Evolutionary conservation across 2,797 vertebrate genomes (phyloP), one percentile per base, ranked within the genome.

Genomic region (Mus spretus): DNA sequence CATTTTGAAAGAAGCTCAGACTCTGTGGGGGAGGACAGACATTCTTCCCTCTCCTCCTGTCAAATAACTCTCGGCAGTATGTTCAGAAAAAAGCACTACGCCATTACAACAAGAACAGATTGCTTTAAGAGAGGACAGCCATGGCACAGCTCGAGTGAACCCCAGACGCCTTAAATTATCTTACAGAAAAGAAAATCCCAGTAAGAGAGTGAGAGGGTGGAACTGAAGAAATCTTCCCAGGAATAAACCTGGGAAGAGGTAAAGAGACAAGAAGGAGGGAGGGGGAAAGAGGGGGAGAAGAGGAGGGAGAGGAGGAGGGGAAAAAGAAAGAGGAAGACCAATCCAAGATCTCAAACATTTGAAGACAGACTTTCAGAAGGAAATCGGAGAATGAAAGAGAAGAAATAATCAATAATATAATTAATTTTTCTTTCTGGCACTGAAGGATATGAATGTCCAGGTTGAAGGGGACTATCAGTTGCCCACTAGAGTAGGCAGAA

Each of bases 171-270:
- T 63, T 83, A n/a, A 86, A 89, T 93, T 47, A 65, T 44, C 65
- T 84, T 0, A 0, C 5, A 93, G 37, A 74, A 70, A 57, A 40
- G 77, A 37, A 85, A 90, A 67, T 40, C 40, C 90, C 44, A 37
- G 28, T 24, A 63, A 34, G 53, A 79, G 9, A 6, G 40, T 74
- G 37, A 63, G 61, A 82, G 85, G 55, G 19, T 47, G 44, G 79
- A 75, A 55, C 34, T 78, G 83, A 89, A 78, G 92, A 93, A 40
- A 53, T 75, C 26, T 65, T 81, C 61, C 53, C 67, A 61, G n/a
- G 94, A 89, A 91, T 40, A 61, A 57, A 79, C 47, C 40, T n/a
- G n/a, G n/a, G 44, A 65, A 81, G 47, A 78, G 61, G 13, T 59
- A 83, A 92, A 83, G 65, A 84, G 57, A 80, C 34, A 53, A 19